Evolutionary conservation across 2,888 invertebrate species (phyloP).

Genomic region (Cataglyphis livida): DNA sequence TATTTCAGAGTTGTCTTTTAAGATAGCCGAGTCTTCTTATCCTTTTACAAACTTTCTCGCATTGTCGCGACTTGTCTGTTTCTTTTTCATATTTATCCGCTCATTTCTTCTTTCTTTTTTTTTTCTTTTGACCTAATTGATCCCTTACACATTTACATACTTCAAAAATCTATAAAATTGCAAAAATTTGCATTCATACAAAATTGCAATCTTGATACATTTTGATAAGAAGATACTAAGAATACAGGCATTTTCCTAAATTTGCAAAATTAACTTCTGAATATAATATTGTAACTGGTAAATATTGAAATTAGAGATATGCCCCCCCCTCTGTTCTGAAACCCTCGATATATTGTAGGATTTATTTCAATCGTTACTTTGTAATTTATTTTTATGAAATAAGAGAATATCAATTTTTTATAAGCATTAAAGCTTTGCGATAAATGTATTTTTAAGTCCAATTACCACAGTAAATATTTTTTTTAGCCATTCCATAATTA

Average conservation of each 20-base stretch:
- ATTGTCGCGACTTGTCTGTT: conserved; percentile 46
- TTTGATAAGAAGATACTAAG: too few relatives aligned
- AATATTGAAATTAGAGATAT: too few relatives aligned
- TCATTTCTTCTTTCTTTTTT: conserved; percentile 26
- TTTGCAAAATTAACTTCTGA: too few relatives aligned
- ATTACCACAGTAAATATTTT: conserved; percentile 16
- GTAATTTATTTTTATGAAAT: background rate
- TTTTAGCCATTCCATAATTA: conserved; percentile 11
- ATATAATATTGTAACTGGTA: too few relatives aligned
- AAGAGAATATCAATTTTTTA: background rate
- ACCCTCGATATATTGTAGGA: background rate
- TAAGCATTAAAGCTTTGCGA: background rate
- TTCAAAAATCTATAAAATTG: background rate
- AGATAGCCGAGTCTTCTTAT: conserved; percentile 57
- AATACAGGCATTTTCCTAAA: too few relatives aligned
- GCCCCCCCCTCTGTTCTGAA: too few relatives aligned
- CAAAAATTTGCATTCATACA: background rate
- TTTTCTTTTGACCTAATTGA: conserved; percentile 6
- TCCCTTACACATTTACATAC: background rate
- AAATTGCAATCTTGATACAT: background rate
- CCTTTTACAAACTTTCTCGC: conserved; percentile 59
- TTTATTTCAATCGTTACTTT: background rate
- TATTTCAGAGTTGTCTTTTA: conserved; percentile 61
- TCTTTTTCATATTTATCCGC: conserved; percentile 4
- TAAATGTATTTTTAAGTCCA: background rate